phyloP scores from a whole-genome alignment of 2,113 vertebrate genomes.

The Sakesphorus luctuosus region DNA sequence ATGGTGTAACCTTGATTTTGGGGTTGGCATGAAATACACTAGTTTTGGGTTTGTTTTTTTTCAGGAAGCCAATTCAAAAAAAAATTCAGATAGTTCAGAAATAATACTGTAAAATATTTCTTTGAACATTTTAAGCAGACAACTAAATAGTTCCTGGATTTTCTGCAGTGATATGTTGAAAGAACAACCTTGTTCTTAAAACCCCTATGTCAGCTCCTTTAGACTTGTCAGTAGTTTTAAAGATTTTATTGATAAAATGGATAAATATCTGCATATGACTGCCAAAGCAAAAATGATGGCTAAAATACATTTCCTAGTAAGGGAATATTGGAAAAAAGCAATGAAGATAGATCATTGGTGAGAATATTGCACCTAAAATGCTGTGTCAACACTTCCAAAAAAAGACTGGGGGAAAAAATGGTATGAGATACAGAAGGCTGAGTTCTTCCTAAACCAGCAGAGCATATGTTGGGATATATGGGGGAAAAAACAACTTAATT shows the following conservation, averaged over 20 bases:
- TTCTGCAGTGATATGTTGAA: background rate
- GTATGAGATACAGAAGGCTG: background rate
- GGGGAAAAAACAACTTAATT: background rate
- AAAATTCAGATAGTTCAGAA: background rate
- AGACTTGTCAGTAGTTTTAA: background rate
- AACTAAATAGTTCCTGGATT: background rate
- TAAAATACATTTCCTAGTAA: background rate
- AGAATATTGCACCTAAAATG: background rate
- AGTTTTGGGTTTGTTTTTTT: background rate
- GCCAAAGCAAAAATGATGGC: background rate
- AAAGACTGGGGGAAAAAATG: background rate
- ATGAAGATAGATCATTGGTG: background rate
- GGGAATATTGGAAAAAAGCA: background rate
- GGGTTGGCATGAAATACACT: background rate
- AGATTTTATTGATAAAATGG: constrained; percentile 27
- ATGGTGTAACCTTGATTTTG: background rate
- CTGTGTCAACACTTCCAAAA: background rate
- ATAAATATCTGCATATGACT: background rate
- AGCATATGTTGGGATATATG: background rate
- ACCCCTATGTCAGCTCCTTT: constrained; percentile 19
- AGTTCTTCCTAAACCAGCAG: background rate
- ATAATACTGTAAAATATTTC: background rate
- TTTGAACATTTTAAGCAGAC: background rate
- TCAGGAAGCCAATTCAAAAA: background rate
- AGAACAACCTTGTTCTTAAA: constrained; percentile 27